A percentile compares a stretch with the other conserved stretches of the same genome.
phyloP scores from a whole-genome alignment of 1,140 invertebrate species.

The Andrena cerasifolii region DNA sequence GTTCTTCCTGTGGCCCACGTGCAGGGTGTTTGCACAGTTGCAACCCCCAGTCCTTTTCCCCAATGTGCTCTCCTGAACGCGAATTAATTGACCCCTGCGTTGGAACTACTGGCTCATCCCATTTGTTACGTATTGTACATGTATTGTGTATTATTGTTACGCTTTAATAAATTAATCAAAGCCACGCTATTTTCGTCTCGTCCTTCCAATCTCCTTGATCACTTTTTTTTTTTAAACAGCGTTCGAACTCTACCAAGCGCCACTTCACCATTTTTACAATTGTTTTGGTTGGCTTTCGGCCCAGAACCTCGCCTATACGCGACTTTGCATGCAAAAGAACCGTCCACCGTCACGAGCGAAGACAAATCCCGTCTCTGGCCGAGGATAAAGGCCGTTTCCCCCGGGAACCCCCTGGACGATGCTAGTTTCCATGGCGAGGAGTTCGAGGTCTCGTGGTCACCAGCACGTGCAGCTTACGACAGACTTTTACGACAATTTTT shows the following conservation, averaged over 20 bases:
- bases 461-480: slow-evolving; percentile 23
- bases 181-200: no score
- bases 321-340: not conserved
- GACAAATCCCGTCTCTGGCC: not conserved
- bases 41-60: not conserved
- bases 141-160: no score
- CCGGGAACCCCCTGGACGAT: slow-evolving; percentile 11
- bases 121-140: no score
- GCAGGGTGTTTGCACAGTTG: slow-evolving; percentile 53
- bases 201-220: no score
- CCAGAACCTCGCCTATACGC: not conserved
- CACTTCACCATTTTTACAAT: no score
- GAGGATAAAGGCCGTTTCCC: slow-evolving; percentile 6
- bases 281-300: not conserved
- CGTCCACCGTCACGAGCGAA: no score
- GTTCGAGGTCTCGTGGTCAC: not conserved
- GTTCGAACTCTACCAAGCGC: no score
- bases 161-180: no score
- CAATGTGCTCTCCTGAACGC: not conserved
- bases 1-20: slow-evolving; percentile 17
- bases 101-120: no score
- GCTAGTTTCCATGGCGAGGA: no score
- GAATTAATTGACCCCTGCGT: slow-evolving; percentile 35
- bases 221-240: no score
- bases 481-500: slow-evolving; percentile 63